Conservation (phyloP, 2,797 vertebrate genomes). For the Ctenopoma multispine region DNA sequence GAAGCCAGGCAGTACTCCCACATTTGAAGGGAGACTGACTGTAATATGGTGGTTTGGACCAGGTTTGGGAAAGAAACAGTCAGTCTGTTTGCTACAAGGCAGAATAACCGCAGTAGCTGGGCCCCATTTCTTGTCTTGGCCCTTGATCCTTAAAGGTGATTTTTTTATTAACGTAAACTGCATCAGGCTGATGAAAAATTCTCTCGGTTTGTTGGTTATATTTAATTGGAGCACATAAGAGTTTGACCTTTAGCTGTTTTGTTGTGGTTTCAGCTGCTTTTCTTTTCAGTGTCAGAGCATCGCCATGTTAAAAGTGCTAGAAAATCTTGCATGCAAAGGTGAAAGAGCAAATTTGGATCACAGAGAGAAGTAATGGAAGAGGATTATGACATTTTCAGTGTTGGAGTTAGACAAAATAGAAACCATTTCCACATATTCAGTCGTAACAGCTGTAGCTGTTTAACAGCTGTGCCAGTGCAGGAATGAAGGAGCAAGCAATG, state of each 20-base stretch:
- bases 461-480: conserved; percentile 32
- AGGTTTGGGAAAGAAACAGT: conserved; percentile 1
- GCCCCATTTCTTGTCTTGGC: neutral
- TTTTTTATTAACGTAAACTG: neutral
- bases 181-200: neutral
- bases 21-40: neutral
- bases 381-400: neutral
- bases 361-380: neutral
- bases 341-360: neutral
- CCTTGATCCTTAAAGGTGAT: neutral
- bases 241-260: neutral
- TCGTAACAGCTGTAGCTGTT: neutral
- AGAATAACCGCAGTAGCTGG: neutral
- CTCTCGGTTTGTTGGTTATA: neutral
- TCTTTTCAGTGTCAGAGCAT: neutral
- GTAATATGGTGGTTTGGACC: neutral
- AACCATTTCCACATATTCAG: neutral
- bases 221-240: neutral
- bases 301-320: neutral
- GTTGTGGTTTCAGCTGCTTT: neutral
- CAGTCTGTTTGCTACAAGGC: neutral
- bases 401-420: neutral
- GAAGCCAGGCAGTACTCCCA: neutral
- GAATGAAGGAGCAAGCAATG: neutral
- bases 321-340: neutral